A percentile compares a stretch with the other conserved stretches of the same genome.
These are phyloP conservation scores for Zaprionus kolodkinae DNA, from an alignment of 1,140 invertebrate genomes.

Conservation along the genomic window DNA sequence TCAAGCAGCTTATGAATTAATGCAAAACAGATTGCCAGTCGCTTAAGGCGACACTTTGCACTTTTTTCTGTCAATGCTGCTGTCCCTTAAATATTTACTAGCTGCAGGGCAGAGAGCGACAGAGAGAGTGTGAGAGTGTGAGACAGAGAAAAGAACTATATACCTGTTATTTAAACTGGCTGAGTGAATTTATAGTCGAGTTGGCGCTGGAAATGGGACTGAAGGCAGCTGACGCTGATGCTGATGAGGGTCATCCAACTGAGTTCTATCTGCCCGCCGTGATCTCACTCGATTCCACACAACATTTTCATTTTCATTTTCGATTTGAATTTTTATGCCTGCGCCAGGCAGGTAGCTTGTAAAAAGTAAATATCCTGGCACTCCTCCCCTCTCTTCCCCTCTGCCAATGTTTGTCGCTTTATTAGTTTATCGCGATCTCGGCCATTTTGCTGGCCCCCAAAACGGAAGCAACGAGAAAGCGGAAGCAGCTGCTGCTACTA, in stretches of 20 bases:
- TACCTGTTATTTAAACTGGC: conserved; percentile 62
- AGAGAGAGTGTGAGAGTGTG: conserved; percentile 13
- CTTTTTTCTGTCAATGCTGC: conserved; percentile 43
- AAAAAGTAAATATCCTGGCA: conserved; percentile 77
- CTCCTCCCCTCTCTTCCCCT: conserved; percentile 34
- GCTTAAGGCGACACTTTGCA: conserved; percentile 79
- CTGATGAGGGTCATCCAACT: conserved; percentile 63
- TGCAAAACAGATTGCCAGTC: conserved; percentile 76
- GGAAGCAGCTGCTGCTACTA: conserved; percentile 51
- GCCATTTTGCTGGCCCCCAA: conserved; percentile 29
- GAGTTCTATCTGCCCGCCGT: conserved; percentile 45
- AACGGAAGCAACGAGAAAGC: conserved; percentile 32
- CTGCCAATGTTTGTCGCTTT: conserved; percentile 71
- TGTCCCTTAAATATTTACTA: conserved; percentile 73
- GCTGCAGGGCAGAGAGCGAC: conserved; percentile 38
- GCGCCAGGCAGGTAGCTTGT: conserved; percentile 55
- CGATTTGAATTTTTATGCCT: conserved; percentile 79
- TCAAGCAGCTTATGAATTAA: conserved; percentile 80
- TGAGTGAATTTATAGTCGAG: conserved; percentile 50
- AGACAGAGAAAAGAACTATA: conserved; percentile 51
- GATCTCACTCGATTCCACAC: conserved; percentile 59
- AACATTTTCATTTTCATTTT: conserved; percentile 57
- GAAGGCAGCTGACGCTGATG: conserved; percentile 61
- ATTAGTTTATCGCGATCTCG: conserved; percentile 78
- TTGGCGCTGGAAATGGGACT: not conserved